These are phyloP conservation scores for Phytoseiulus persimilis DNA, from an alignment of 2,888 invertebrate genomes.

Conservation along the genomic window DNA sequence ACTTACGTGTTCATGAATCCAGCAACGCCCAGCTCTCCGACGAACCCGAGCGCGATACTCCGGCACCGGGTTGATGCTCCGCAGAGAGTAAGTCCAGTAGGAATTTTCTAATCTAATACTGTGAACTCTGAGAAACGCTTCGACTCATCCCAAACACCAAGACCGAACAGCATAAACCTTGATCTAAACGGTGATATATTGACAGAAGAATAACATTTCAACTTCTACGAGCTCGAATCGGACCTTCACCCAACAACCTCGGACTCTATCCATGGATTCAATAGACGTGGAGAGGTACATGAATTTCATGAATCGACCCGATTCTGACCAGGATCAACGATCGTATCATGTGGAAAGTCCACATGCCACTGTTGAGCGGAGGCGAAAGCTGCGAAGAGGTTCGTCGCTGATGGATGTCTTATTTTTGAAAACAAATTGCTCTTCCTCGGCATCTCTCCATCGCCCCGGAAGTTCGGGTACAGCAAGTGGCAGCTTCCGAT, in stretches of 20 bases:
- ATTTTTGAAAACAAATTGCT: too few species aligned
- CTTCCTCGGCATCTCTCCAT: too few species aligned
- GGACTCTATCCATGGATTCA: conserved; percentile 25
- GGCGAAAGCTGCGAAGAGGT: not conserved
- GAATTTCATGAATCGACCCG: conserved; percentile 38
- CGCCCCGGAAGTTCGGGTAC: too few species aligned
- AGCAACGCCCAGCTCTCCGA: not conserved
- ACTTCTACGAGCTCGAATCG: not conserved
- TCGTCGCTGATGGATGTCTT: too few species aligned
- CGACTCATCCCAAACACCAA: too few species aligned
- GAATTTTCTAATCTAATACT: too few species aligned
- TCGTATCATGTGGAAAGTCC: conserved; percentile 9
- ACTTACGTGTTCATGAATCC: conserved; percentile 31
- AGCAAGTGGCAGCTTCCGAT: too few species aligned
- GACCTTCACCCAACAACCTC: conserved; percentile 9
- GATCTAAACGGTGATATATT: not conserved
- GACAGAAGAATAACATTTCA: not conserved
- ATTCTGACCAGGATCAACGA: not conserved
- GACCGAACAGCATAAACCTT: too few species aligned
- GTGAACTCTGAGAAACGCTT: too few species aligned
- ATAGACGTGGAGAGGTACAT: conserved; percentile 20
- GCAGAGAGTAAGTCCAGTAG: not conserved
- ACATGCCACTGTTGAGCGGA: not conserved
- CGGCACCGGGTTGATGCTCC: not conserved
- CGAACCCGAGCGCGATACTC: conserved; percentile 13